Evolutionary conservation across 2,888 invertebrate species (phyloP), one percentile per base, ranked within the genome.

Genomic region (Leuctra nigra): DNA sequence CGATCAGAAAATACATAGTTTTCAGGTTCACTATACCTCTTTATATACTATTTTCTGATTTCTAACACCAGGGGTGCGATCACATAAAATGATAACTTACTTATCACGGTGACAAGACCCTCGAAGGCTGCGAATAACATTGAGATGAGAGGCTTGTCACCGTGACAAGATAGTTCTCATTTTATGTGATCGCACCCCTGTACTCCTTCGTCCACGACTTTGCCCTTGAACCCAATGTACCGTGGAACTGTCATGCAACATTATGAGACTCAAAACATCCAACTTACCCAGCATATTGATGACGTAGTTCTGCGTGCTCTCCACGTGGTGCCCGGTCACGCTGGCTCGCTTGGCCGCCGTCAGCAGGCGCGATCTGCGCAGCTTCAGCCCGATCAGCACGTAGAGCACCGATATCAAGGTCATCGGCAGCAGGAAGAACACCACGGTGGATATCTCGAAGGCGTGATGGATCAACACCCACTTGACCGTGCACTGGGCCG

Each of bases 351-450:
- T 50, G 11, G 16, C 35, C 20, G 29, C 33, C 11, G 29, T 46
- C 39, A 55, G 68, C 63, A 72, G 67, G 56, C 72, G 75, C 1
- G 80, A 78, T 39, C 77, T 74, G 59, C 79, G 66, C 9, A 77
- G 66, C 50, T 75, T 75, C 23, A 76, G 61, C 1, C 74, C 77
- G 53, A 77, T 77, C 53, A 76, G 68, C 20, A 70, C 67, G 66
- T 83, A 83, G 16, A 83, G 70, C 1, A 78, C 75, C 3, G 77
- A 76, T 58, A 83, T 81, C 41, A 83, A 66, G 1, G 75, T 73
- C 79, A 83, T 79, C 0, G 83, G 83, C 3, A 78, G 69, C 4
- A 81, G 68, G 68, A 83, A 83, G 68, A 83, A 82, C 9, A 82
- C 63, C 52, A 81, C 70, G 0, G 84, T 82, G 23, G 80, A 79